Evolutionary conservation across 2,797 vertebrate species (phyloP), one percentile per base, ranked within the genome.

Genomic region (Lutjanus campechanus): DNA sequence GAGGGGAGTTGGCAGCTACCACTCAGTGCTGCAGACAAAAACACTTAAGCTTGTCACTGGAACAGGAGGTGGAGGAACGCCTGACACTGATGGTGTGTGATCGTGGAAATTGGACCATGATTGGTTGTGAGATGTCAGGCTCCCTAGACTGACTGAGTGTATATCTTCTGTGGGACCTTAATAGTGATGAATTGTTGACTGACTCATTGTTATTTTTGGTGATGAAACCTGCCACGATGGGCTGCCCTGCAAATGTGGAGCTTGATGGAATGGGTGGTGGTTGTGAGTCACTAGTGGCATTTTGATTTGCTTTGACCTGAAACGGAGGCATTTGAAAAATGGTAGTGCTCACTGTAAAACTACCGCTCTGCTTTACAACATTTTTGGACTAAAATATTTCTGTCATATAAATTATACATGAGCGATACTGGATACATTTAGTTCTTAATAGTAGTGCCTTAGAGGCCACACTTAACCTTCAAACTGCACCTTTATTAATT

Each of bases 61-160:
- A 73, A 73, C 60, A 77, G 69, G 53, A 70, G 67, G 58, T 55
- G 63, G 22, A 82, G 51, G 25, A 62, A 58, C 88, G 29, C n/a
- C 71, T 72, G 81, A 87, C 76, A 79, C 5, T 74, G 75, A 85
- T 72, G 81, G 60, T 68, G 61, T 84, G 63, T 78, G 76, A 86
- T 73, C 1, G 9, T 75, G 51, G 46, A 92, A 85, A 88, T 69
- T 86, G 76, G 82, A 67, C 67, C 7, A 17, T 79, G 86, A 91
- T 85, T 85, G 73, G 67, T 60, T 83, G 69, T 46, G 68, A 90
- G 76, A 78, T 61, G 47, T 83, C 76, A 70, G 41, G 19, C 40
- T 22, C 76, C 54, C 20, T 19, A 3, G 46, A 64, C 43, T 50
- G 72, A 79, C 80, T 76, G 49, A 55, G 20, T 3, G 25, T 60